Evolutionary conservation across 2,888 invertebrate genomes (phyloP), one percentile per base, ranked within the genome.

Genomic region (Tetramorium bicarinatum): DNA sequence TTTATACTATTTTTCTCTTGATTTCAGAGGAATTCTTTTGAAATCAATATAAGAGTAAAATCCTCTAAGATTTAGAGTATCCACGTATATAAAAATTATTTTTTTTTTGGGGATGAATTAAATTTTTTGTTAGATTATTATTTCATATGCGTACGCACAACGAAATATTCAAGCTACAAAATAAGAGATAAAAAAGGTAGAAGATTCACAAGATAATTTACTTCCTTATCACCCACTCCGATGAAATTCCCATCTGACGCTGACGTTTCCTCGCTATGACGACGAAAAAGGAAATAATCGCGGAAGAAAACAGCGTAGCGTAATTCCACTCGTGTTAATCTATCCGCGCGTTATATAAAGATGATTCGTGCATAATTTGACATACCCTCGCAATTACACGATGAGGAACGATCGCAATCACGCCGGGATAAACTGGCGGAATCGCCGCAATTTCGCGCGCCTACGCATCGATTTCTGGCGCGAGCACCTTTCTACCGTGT

Each of bases 401-500:
- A 79, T 72, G 74, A 34, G 29, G 54, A 41, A 75, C 56, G 54
- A 80, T 80, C 38, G 71, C 66, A 66, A 66, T 47, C 59, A 38
- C 25, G 18, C 59, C 74, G 74, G 38, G 59, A 80, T 80, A 72
- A 80, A 59, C 79, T 72, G 59, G 21, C 34, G 47, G 47, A 72
- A 72, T 80, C 79, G 74, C 74, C 79, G 56, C 59, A 80, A 80
- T 80, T 47, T 80, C 75, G 25, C 34, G 56, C 79, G 59, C 79
- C 79, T 21, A 80, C 79, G 74, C 79, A 18, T 80, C 79, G 79
- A 72, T 72, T 80, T 61, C 34, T 34, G 52, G 44, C 29, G 41
- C 41, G 54, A 54, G 13, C 74, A 15, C 34, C 38, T 44, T 56
- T 79, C 79, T 80, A 80, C 79, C 34, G 74, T 80, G 75, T 72